These are phyloP conservation scores for Pelmatolapia mariae DNA, from an alignment of 2,113 vertebrate species.

Conservation along the genomic window DNA sequence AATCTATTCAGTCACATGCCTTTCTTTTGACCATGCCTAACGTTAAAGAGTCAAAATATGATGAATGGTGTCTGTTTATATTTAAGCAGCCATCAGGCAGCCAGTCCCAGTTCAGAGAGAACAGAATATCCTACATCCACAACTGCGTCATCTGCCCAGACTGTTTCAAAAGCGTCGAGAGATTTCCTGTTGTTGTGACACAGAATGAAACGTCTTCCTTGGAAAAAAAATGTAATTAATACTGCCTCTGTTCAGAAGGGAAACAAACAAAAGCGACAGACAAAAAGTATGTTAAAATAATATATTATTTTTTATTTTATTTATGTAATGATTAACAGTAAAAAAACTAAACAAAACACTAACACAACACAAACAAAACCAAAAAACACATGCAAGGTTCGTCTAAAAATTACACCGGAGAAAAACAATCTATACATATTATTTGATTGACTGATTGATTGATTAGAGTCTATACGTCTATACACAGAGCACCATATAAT, in stretches of 20 bases:
- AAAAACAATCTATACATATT: neutral
- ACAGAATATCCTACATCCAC: neutral
- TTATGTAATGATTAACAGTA: neutral
- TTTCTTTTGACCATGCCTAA: neutral
- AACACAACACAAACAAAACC: neutral
- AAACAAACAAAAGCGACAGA: neutral
- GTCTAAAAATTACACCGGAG: neutral
- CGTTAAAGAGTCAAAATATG: neutral
- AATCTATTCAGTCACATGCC: neutral
- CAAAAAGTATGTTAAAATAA: neutral
- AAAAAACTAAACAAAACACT: neutral
- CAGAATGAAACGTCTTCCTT: neutral
- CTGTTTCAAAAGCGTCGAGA: neutral
- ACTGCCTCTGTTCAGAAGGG: neutral
- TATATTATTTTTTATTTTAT: neutral
- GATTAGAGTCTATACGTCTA: neutral
- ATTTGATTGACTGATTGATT: neutral
- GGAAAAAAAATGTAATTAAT: neutral
- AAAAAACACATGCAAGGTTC: rapidly evolving
- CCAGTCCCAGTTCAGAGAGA: neutral
- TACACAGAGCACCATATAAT: neutral
- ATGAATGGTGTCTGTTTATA: neutral
- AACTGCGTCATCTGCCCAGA: neutral
- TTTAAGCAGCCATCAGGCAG: neutral
- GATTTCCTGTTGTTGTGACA: neutral